Conservation (phyloP, 2,113 vertebrate genomes). For the Eulemur rufifrons region DNA sequence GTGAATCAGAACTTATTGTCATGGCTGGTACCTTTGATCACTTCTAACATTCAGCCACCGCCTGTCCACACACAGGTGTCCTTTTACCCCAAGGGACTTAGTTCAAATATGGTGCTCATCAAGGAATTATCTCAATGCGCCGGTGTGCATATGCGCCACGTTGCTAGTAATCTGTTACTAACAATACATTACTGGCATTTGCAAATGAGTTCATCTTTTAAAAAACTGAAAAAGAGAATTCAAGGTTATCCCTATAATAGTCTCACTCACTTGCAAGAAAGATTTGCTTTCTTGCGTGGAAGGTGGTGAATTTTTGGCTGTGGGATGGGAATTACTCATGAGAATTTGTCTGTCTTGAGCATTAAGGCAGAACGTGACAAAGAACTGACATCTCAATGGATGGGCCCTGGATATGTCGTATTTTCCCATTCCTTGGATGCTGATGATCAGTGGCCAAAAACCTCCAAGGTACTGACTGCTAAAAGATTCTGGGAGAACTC, state of each 20-base stretch:
- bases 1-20: background rate
- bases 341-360: background rate
- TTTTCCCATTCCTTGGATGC: background rate
- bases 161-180: background rate
- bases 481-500: background rate
- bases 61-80: background rate
- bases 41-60: background rate
- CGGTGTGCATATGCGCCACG: no score
- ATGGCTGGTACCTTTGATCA: background rate
- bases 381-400: background rate
- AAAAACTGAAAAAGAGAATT: background rate
- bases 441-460: background rate
- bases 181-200: background rate
- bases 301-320: background rate
- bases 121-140: background rate
- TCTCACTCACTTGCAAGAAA: background rate
- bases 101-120: background rate
- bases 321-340: background rate
- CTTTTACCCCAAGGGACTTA: background rate
- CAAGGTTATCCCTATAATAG: background rate
- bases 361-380: background rate
- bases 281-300: background rate
- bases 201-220: background rate
- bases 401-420: background rate
- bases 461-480: background rate